phyloP scores from a whole-genome alignment of 2,888 invertebrate species.

The Drosophila mimetica region DNA sequence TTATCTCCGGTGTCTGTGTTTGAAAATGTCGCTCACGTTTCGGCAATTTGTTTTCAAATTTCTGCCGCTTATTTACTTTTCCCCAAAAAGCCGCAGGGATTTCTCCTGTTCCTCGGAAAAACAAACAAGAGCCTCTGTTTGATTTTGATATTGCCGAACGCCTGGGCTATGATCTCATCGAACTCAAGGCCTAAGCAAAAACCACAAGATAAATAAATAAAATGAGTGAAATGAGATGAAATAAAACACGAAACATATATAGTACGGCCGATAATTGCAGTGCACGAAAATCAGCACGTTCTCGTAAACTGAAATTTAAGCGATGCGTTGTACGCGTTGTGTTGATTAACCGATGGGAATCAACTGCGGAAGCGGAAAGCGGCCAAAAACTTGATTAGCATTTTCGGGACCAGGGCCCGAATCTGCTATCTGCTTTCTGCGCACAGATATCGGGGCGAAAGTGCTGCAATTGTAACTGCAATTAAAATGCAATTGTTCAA shows the following conservation, averaged over 20 bases:
- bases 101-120: constrained; percentile 11
- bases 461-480: constrained; percentile 47
- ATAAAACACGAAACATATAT: constrained; percentile 23
- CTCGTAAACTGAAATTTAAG: constrained; percentile 1
- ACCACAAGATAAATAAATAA: constrained; percentile 33
- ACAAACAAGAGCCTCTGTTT: constrained; percentile 21
- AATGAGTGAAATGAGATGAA: constrained; percentile 1
- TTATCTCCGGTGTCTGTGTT: not conserved
- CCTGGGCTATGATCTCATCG: constrained; percentile 34
- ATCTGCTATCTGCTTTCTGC: too few relatives aligned
- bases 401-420: constrained; percentile 6
- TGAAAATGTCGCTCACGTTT: constrained; percentile 21
- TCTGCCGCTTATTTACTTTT: constrained; percentile 17
- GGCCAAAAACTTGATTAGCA: constrained; percentile 47
- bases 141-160: constrained; percentile 3
- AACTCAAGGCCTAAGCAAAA: constrained; percentile 24
- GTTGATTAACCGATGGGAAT: constrained; percentile 37
- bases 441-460: constrained; percentile 13
- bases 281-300: constrained; percentile 28
- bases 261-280: constrained; percentile 31
- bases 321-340: constrained; percentile 5
- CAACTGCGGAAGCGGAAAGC: constrained; percentile 39
- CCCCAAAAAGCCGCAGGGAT: not conserved
- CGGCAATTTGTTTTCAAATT: constrained; percentile 27
- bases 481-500: constrained; percentile 50